These are phyloP conservation scores for Uropetala carovei DNA, from an alignment of 2,888 invertebrate genomes.

Conservation along the genomic window DNA sequence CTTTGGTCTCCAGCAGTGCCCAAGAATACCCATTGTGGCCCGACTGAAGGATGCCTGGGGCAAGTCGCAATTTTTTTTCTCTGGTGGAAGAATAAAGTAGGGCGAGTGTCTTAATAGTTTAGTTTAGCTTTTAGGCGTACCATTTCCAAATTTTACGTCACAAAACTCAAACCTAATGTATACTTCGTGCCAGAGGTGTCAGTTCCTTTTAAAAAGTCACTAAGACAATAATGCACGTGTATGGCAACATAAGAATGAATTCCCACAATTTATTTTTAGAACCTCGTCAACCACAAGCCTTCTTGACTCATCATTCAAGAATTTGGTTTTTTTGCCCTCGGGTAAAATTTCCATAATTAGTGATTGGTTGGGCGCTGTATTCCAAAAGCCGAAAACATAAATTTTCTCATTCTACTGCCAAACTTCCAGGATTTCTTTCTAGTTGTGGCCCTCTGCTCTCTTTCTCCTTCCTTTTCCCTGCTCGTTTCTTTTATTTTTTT, in stretches of 20 bases:
- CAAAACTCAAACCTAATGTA: background rate
- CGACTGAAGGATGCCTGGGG: constrained; percentile 59
- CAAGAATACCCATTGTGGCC: constrained; percentile 62
- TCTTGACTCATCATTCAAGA: constrained; percentile 43
- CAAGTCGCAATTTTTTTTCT: constrained; percentile 42
- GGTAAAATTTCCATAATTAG: constrained; percentile 16
- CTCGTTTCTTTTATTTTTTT: background rate
- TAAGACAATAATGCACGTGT: too few relatives aligned
- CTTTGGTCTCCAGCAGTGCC: constrained; percentile 44
- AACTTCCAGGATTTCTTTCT: background rate
- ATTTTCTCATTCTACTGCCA: background rate
- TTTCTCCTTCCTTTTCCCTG: background rate
- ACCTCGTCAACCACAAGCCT: background rate
- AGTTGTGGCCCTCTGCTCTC: background rate
- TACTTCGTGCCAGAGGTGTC: too few relatives aligned
- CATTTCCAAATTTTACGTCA: background rate
- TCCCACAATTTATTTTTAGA: background rate
- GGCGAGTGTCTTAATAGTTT: constrained; percentile 26
- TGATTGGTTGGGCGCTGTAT: constrained; percentile 16
- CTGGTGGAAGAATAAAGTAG: constrained; percentile 34
- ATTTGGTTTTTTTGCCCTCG: constrained; percentile 42
- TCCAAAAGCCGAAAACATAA: constrained; percentile 6
- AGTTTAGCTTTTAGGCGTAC: background rate
- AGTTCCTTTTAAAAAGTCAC: too few relatives aligned
- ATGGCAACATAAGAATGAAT: too few relatives aligned